These are phyloP conservation scores for Otolemur garnettii DNA, from an alignment of 2,113 vertebrate species.

Conservation along the genomic window DNA sequence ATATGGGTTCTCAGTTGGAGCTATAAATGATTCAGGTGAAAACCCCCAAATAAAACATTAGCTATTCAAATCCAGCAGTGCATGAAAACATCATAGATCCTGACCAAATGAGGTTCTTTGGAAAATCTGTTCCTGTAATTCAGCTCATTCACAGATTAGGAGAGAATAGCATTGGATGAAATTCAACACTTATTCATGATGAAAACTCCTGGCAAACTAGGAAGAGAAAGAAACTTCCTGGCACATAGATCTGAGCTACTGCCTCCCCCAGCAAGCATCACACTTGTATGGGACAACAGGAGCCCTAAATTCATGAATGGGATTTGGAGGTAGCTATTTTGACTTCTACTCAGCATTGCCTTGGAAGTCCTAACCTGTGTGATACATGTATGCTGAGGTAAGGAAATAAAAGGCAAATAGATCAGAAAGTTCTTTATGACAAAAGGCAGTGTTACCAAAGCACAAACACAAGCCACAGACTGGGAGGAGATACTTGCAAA, in stretches of 20 bases:
- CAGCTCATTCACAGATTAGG: background rate
- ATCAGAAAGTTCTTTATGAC: background rate
- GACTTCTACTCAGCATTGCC: background rate
- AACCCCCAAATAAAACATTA: background rate
- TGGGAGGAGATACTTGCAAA: too few species aligned
- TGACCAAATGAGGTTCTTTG: background rate
- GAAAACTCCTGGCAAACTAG: background rate
- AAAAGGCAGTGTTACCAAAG: background rate
- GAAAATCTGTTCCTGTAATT: background rate
- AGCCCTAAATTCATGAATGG: background rate
- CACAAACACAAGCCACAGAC: background rate
- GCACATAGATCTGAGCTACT: background rate
- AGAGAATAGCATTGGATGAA: background rate
- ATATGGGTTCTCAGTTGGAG: background rate
- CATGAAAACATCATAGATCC: background rate
- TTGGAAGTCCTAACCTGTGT: background rate
- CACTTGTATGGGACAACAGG: background rate
- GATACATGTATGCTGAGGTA: background rate
- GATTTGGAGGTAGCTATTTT: background rate
- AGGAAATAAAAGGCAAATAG: background rate
- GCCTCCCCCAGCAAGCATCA: rapidly evolving
- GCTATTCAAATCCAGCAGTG: background rate
- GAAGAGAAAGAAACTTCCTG: background rate
- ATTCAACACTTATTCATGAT: background rate
- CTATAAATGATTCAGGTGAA: background rate